phyloP scores from a whole-genome alignment of 92 coral and sea anemone genomes.

The Heteractis magnifica region DNA sequence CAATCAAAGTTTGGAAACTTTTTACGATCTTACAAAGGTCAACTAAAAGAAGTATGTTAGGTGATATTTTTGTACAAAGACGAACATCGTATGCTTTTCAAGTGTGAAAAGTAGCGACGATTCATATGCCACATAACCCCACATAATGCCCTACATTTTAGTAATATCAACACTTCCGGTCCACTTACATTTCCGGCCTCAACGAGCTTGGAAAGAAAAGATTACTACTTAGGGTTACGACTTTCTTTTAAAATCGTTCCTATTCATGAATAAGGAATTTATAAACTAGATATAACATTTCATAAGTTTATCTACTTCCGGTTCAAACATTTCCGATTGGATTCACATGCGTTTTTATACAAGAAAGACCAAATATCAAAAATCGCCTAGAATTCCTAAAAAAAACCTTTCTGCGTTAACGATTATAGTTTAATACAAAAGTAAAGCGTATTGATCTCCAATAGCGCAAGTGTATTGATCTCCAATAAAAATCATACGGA shows the following conservation, averaged over 20 bases:
- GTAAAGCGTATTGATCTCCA: too few relatives aligned
- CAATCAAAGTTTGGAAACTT: not conserved
- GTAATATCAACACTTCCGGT: not conserved
- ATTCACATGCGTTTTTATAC: not conserved
- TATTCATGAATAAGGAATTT: not conserved
- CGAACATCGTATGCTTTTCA: too few relatives aligned
- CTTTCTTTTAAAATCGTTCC: not conserved
- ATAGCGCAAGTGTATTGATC: too few relatives aligned
- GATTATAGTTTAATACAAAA: too few relatives aligned
- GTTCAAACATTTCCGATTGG: not conserved
- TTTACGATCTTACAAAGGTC: not conserved
- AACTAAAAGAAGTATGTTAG: not conserved
- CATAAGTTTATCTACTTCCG: not conserved
- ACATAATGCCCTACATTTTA: not conserved
- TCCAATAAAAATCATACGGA: too few relatives aligned
- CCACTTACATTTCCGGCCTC: not conserved
- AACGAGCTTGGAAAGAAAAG: not conserved
- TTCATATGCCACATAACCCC: too few relatives aligned
- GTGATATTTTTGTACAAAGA: too few relatives aligned
- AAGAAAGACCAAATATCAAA: too few relatives aligned
- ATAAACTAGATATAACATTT: not conserved
- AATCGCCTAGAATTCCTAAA: too few relatives aligned
- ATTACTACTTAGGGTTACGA: not conserved
- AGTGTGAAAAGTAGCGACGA: too few relatives aligned
- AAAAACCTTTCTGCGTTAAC: too few relatives aligned